Base-by-base conservation (phyloP, 1,140 invertebrate species). In the Mesaphorura yosii region DNA sequence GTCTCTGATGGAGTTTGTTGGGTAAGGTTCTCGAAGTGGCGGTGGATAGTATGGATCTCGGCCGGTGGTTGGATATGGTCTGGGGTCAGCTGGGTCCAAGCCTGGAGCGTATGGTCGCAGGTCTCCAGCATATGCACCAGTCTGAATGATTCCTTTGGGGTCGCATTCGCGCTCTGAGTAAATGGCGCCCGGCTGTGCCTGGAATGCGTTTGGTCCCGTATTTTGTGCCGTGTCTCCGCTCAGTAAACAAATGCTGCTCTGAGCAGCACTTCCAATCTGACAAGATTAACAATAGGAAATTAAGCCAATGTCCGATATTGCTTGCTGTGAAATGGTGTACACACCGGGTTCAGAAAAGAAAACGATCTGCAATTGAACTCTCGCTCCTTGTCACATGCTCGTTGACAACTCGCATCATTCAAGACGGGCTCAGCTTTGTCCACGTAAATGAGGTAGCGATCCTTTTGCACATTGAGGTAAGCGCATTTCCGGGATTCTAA, bases 291-390 rank as follows among this genome's bases (percentile, higher is more conserved):
- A 15, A 3, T 39, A 15, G 1, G 17, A 29, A 23, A 3, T 12
- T 19, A 28, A 28, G 4, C 19, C 4, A 31, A 10, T n/a, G 14
- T 14, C 6, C n/a, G 14, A 12, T 12, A 10, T 10, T 52, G 50
- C 25, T 19, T 6, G 10, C 15, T 17, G 26, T 45, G 29, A 19
- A 14, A 25, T 31, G 19, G 20, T 20, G 12, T 25, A 49, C 65
- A 63, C 56, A 85, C 67, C 57, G 59, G 51, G 22, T 54, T 60
- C 12, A 73, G 51, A 58, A 73, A 73, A n/a, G 74, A 69, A 61
- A 69, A 75, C 3, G 72, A 71, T 26, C 73, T 60, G 52, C 74
- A 75, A 34, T 69, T 69, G 59, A 75, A 75, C n/a, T 69, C 67
- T 34, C 62, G 62, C 58, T 75, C 74, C 22, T 66, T 61, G 47